These are phyloP conservation scores for Heliconius hortense DNA, from an alignment of 2,888 invertebrate species.

Conservation along the genomic window DNA sequence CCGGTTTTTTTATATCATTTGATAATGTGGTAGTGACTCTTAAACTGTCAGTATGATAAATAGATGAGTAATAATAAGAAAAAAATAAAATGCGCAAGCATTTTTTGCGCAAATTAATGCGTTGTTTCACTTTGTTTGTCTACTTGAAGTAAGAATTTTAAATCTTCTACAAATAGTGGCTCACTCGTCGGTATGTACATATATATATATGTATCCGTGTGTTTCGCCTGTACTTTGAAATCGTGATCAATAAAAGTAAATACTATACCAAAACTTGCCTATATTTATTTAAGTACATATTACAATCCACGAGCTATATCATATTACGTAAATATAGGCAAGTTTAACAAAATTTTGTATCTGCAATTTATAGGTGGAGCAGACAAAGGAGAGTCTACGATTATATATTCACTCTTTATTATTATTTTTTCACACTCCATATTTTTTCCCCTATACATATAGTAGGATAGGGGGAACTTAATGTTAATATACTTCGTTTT, in stretches of 20 bases:
- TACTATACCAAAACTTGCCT: slow-evolving; percentile 17
- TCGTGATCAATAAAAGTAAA: slow-evolving; percentile 23
- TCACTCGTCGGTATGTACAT: slow-evolving; percentile 34
- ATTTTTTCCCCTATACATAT: too few relatives aligned
- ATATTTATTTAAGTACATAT: slow-evolving; percentile 19
- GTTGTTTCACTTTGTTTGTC: slow-evolving; percentile 16
- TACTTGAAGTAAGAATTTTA: slow-evolving; percentile 6
- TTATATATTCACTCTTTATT: not conserved
- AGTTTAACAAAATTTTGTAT: not conserved
- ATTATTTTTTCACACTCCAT: not conserved
- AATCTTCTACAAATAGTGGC: slow-evolving; percentile 30
- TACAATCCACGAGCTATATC: slow-evolving; percentile 3
- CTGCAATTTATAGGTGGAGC: not conserved
- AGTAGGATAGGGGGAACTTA: not conserved
- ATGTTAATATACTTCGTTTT: not conserved
- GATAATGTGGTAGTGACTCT: not conserved
- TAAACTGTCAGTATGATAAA: not conserved
- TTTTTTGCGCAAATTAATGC: slow-evolving; percentile 6
- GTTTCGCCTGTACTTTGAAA: slow-evolving; percentile 27
- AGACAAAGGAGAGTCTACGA: not conserved
- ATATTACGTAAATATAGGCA: not conserved
- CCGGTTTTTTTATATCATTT: not conserved
- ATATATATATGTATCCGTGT: slow-evolving; percentile 22
- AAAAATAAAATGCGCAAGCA: not conserved
- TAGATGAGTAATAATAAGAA: not conserved